A percentile compares a stretch with the other conserved stretches of the same genome.
phyloP scores from a whole-genome alignment of 2,797 vertebrate genomes.

The Euthynnus affinis region DNA sequence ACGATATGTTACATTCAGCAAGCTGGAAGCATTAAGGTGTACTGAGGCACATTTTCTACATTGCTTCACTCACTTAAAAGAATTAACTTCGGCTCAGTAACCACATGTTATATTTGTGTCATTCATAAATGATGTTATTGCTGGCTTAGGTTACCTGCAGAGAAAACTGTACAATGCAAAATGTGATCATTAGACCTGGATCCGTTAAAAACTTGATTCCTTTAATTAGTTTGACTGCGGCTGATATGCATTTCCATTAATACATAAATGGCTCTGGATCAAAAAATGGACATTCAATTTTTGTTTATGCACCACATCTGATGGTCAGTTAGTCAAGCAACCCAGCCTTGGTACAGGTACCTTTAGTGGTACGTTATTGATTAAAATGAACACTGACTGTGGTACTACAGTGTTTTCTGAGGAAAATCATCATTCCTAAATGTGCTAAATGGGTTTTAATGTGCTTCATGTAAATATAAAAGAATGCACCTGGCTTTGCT shows the following conservation, averaged over 20 bases:
- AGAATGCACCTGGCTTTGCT: slow-evolving; percentile 47
- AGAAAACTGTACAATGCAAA: slow-evolving; percentile 45
- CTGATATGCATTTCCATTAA: slow-evolving; percentile 4
- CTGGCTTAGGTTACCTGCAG: slow-evolving; percentile 66
- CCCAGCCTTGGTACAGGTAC: background rate
- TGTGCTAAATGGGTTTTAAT: slow-evolving; percentile 69
- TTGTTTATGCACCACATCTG: background rate
- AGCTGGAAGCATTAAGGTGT: slow-evolving; percentile 79
- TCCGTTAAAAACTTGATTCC: background rate
- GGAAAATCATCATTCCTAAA: slow-evolving; percentile 43
- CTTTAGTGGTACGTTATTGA: slow-evolving; percentile 1
- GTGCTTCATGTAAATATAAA: slow-evolving; percentile 69
- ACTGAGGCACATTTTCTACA: slow-evolving; percentile 77
- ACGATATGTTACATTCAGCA: slow-evolving; percentile 77
- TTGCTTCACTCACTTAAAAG: slow-evolving; percentile 59
- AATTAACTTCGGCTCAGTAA: slow-evolving; percentile 55
- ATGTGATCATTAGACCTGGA: slow-evolving; percentile 36
- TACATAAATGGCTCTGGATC: slow-evolving; percentile 13
- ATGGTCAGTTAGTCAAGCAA: slow-evolving; percentile 14
- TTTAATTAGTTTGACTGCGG: slow-evolving; percentile 32
- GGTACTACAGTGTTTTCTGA: slow-evolving; percentile 1
- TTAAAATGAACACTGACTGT: slow-evolving; percentile 10
- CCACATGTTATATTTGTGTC: slow-evolving; percentile 40
- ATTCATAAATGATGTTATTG: slow-evolving; percentile 72
- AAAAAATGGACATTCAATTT: slow-evolving; percentile 1